Evolutionary conservation across 2,888 invertebrate species (phyloP).

Genomic region (Tyria jacobaeae): DNA sequence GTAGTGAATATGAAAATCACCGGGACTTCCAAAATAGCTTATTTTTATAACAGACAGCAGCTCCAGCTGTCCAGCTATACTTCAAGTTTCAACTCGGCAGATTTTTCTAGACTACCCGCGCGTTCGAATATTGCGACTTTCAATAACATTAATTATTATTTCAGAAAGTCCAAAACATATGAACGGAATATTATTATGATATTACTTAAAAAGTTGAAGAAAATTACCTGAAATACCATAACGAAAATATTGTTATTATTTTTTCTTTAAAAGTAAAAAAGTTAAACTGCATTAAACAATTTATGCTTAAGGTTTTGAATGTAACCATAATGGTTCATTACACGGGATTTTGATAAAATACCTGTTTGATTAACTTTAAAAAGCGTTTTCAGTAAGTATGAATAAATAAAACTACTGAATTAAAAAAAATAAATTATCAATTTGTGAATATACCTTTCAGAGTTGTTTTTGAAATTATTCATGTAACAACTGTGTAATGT

Average conservation of each 20-base stretch:
- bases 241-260: background rate
- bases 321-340: background rate
- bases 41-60: conserved; percentile 40
- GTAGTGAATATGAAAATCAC: conserved; percentile 1
- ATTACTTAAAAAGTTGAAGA: background rate
- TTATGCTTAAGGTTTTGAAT: background rate
- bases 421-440: too few species aligned
- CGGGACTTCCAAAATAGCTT: conserved; percentile 36
- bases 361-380: background rate
- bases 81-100: conserved; percentile 43
- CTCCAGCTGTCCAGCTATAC: too few species aligned
- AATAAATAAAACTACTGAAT: background rate
- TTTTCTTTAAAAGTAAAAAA: background rate
- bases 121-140: conserved; percentile 25
- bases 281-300: background rate
- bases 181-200: background rate
- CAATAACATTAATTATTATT: too few species aligned
- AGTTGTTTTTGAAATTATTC: too few species aligned
- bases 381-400: background rate
- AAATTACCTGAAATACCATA: background rate
- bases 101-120: conserved; percentile 58
- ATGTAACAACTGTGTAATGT: background rate
- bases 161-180: background rate
- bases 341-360: background rate
- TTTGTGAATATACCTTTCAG: too few species aligned